A percentile compares a stretch with the other conserved stretches of the same genome.
Conservation (phyloP, 2,888 invertebrate species). For the Dascillus cervinus region DNA sequence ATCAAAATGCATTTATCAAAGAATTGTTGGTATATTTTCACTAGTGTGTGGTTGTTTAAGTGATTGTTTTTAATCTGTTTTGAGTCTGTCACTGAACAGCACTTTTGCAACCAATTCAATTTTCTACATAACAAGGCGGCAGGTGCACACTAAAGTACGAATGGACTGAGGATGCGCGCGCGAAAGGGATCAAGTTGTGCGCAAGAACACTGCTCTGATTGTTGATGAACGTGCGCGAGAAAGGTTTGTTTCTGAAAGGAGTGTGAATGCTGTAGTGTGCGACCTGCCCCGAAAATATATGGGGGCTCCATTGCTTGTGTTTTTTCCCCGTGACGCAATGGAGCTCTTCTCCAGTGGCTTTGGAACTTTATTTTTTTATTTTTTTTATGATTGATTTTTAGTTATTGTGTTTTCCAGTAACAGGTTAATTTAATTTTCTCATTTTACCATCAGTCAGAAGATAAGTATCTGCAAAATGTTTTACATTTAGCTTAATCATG, state of each 20-base stretch:
- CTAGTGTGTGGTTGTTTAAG: slow-evolving; percentile 11
- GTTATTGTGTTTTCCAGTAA: too few relatives aligned
- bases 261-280: slow-evolving; percentile 33
- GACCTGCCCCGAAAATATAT: slow-evolving; percentile 35
- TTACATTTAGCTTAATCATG: too few relatives aligned
- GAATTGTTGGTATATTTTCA: slow-evolving; percentile 11
- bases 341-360: too few relatives aligned
- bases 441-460: too few relatives aligned
- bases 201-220: too few relatives aligned
- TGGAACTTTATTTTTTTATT: too few relatives aligned
- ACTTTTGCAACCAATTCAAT: slow-evolving; percentile 24
- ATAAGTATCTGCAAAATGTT: too few relatives aligned
- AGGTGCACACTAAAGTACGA: slow-evolving; percentile 35
- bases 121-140: slow-evolving; percentile 21
- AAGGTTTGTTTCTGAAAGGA: slow-evolving; percentile 6
- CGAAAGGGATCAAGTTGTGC: slow-evolving; percentile 12
- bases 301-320: slow-evolving; percentile 13
- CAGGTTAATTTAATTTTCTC: too few relatives aligned
- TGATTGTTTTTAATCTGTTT: slow-evolving; percentile 8
- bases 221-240: slow-evolving; percentile 17
- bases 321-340: too few relatives aligned
- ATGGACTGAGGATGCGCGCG: slow-evolving; percentile 16
- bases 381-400: too few relatives aligned
- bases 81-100: slow-evolving; percentile 6
- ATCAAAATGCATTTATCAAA: slow-evolving; percentile 1